Conservation (phyloP, 1,140 invertebrate species). For the Ceratina australensis region DNA sequence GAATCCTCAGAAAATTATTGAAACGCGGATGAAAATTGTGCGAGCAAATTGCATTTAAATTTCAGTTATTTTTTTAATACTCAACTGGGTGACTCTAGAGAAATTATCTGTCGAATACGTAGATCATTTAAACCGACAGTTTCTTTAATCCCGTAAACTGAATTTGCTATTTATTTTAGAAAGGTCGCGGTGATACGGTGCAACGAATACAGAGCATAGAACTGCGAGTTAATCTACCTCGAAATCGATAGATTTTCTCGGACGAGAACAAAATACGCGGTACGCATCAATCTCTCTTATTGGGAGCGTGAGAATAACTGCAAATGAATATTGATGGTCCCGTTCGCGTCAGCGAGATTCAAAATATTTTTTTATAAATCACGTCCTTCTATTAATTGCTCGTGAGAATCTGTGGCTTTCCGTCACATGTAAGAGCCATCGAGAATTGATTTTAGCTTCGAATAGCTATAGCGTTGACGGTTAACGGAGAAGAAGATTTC, state of each 20-base stretch:
- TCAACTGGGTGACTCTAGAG: not conserved
- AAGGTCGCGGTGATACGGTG: too few relatives aligned
- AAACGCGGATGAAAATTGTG: not conserved
- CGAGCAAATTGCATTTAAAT: too few relatives aligned
- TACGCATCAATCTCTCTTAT: not conserved
- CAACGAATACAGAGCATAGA: too few relatives aligned
- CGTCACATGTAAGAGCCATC: not conserved
- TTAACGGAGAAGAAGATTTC: constrained; percentile 19
- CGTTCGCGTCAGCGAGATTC: not conserved
- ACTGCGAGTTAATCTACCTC: too few relatives aligned
- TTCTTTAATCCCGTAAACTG: not conserved
- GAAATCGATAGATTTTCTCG: too few relatives aligned
- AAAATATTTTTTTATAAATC: too few relatives aligned
- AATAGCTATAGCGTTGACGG: not conserved
- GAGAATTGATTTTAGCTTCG: not conserved
- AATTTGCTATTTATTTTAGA: too few relatives aligned
- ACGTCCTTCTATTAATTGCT: not conserved
- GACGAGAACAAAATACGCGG: too few relatives aligned
- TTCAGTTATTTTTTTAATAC: too few relatives aligned
- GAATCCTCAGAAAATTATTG: not conserved
- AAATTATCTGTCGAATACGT: not conserved
- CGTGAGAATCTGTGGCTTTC: not conserved
- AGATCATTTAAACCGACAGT: not conserved
- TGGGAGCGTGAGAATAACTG: not conserved
- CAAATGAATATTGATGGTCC: not conserved